phyloP scores from a whole-genome alignment of 2,888 invertebrate species.

The Epinotia demarniana region DNA sequence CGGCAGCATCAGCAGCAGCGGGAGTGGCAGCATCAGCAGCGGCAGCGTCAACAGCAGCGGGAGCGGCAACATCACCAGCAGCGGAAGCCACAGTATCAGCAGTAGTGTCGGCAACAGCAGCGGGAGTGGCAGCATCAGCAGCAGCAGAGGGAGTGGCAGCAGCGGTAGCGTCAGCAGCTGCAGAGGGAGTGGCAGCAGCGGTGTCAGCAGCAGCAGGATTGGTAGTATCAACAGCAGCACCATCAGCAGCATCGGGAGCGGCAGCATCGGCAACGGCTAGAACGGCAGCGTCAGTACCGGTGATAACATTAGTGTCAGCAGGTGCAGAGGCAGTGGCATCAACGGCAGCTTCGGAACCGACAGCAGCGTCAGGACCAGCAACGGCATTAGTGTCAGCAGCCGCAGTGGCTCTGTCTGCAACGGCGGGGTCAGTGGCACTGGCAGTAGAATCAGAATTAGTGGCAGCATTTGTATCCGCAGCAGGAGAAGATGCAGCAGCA shows the following conservation, averaged over 20 bases:
- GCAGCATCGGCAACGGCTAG: neutral
- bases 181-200: neutral
- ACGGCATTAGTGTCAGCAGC: constrained; percentile 13
- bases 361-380: constrained; percentile 8
- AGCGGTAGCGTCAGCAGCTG: neutral
- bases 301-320: neutral
- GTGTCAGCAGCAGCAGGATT: neutral
- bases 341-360: neutral
- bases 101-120: neutral
- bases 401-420: constrained; percentile 10
- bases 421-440: neutral
- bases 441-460: constrained; percentile 8
- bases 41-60: neutral
- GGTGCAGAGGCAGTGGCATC: constrained; percentile 5
- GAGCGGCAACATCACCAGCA: neutral
- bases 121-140: neutral
- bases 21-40: neutral
- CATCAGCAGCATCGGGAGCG: neutral
- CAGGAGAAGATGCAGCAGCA: constrained; percentile 3
- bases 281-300: neutral
- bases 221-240: neutral
- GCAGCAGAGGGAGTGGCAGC: too few species aligned
- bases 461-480: constrained; percentile 3
- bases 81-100: neutral
- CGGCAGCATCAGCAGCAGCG: neutral